Evolutionary conservation across 2,888 invertebrate species (phyloP).

Genomic region (Chromoteleia sp.): DNA sequence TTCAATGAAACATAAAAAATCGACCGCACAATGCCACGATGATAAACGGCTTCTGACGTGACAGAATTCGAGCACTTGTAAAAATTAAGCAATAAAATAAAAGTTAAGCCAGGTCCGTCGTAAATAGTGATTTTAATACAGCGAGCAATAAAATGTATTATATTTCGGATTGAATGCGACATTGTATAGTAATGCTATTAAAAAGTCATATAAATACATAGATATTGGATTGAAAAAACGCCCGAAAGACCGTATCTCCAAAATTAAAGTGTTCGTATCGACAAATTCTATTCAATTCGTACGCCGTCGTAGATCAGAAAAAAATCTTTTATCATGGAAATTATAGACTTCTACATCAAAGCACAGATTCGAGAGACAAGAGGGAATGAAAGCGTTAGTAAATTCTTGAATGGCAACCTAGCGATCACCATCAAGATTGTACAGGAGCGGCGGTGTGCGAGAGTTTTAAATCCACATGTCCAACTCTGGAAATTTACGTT

Average conservation of each 20-base stretch:
- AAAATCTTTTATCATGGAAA: slow-evolving; percentile 78
- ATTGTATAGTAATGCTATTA: slow-evolving; percentile 31
- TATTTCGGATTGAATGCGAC: slow-evolving; percentile 26
- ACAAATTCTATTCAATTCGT: slow-evolving; percentile 42
- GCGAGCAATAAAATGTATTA: slow-evolving; percentile 30
- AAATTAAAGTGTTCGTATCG: slow-evolving; percentile 62
- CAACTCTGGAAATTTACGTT: slow-evolving; percentile 41
- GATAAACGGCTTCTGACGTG: slow-evolving; percentile 24
- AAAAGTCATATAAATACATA: slow-evolving; percentile 48
- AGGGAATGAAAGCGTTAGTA: slow-evolving; percentile 62
- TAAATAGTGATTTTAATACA: slow-evolving; percentile 28
- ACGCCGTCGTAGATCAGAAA: slow-evolving; percentile 40
- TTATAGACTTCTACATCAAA: slow-evolving; percentile 74
- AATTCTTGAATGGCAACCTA: slow-evolving; percentile 56
- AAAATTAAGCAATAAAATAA: slow-evolving; percentile 50
- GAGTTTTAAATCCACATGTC: slow-evolving; percentile 36
- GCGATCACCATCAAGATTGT: slow-evolving; percentile 62
- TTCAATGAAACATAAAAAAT: slow-evolving; percentile 53
- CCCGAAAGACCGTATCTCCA: slow-evolving; percentile 45
- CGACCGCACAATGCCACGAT: slow-evolving; percentile 11
- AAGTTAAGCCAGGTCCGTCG: background rate
- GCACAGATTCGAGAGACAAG: slow-evolving; percentile 49
- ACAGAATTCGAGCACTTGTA: slow-evolving; percentile 29
- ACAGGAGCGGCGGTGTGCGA: slow-evolving; percentile 40
- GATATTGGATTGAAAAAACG: slow-evolving; percentile 45